Conservation (phyloP, 2,113 vertebrate genomes). For the Peromyscus maniculatus region DNA sequence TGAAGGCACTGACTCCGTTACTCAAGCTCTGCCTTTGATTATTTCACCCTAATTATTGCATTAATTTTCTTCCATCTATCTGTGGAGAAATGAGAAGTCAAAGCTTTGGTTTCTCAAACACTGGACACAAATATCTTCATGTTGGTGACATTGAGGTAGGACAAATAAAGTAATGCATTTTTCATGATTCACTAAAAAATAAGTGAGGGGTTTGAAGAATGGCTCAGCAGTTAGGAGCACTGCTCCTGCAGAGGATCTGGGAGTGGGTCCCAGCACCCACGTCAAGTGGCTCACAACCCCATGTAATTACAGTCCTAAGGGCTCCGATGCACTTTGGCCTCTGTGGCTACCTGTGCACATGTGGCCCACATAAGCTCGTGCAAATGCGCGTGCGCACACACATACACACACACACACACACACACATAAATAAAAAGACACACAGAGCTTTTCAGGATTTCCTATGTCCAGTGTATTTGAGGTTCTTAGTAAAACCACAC, state of each 20-base stretch:
- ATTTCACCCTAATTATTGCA: not conserved
- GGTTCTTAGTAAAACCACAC: not conserved
- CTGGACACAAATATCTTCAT: not conserved
- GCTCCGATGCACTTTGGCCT: not conserved
- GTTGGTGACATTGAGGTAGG: not conserved
- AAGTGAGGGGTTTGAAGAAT: not conserved
- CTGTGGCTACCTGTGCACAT: not conserved
- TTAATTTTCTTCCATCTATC: not conserved
- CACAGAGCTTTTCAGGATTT: not conserved
- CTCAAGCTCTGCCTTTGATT: not conserved
- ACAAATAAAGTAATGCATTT: not conserved
- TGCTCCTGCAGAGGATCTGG: not conserved
- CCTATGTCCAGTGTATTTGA: not conserved
- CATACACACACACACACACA: not conserved
- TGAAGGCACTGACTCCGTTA: not conserved
- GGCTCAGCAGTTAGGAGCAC: not conserved
- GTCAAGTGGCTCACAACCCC: not conserved
- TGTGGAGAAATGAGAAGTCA: not conserved
- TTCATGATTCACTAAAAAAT: not conserved
- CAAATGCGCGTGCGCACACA: no score
- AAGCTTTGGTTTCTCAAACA: not conserved
- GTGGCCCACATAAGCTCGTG: not conserved
- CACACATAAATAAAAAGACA: not conserved
- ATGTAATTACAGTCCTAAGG: not conserved
- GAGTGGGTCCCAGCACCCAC: not conserved